Conservation (phyloP, 2,888 invertebrate species). For the Melanophora roralis region DNA sequence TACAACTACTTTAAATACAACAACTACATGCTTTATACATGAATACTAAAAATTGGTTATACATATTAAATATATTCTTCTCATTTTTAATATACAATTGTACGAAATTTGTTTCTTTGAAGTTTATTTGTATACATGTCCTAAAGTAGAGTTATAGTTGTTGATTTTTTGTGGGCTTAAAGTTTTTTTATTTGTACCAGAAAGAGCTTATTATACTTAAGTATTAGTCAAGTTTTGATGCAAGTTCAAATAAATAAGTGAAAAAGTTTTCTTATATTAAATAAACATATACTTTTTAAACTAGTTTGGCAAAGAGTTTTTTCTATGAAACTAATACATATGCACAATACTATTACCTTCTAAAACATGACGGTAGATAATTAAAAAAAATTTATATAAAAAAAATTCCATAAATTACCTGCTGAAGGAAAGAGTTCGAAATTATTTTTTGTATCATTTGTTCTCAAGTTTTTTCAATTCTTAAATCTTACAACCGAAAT, state of each 20-base stretch:
- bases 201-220: constrained; percentile 55
- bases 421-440: too few species aligned
- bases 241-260: constrained; percentile 57
- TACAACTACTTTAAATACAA: constrained; percentile 24
- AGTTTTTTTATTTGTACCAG: constrained; percentile 15
- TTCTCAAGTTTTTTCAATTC: too few species aligned
- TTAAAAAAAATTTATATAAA: too few species aligned
- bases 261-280: constrained; percentile 30
- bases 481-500: too few species aligned
- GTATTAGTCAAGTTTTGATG: constrained; percentile 47
- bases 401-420: too few species aligned
- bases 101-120: constrained; percentile 7
- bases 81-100: not conserved
- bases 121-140: constrained; percentile 17
- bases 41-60: too few species aligned
- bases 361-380: too few species aligned
- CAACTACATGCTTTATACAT: constrained; percentile 33
- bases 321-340: not conserved
- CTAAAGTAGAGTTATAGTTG: constrained; percentile 6
- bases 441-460: too few species aligned
- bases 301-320: not conserved
- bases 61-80: too few species aligned
- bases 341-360: too few species aligned
- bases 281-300: not conserved
- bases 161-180: not conserved